phyloP scores from a whole-genome alignment of 2,797 vertebrate species.

The Falco rusticolus region DNA sequence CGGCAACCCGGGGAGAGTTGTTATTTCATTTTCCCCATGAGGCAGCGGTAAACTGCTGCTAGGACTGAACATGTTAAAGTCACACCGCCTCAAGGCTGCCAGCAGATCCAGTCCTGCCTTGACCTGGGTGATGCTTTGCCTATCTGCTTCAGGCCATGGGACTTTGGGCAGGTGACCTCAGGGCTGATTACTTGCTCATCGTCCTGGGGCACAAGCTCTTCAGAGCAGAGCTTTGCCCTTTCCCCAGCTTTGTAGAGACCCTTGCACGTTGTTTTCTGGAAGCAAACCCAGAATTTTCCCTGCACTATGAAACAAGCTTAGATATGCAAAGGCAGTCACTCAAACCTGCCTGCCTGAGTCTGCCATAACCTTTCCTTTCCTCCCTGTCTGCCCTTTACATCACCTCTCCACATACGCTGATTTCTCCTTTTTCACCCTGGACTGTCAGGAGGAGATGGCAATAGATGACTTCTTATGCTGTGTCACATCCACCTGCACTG shows the following conservation, averaged over 20 bases:
- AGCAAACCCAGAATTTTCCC: background rate
- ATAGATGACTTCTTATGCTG: background rate
- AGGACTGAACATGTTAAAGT: background rate
- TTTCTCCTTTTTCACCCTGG: background rate
- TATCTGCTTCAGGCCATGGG: background rate
- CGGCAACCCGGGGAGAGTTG: background rate
- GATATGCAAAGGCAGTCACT: background rate
- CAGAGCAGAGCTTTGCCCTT: background rate
- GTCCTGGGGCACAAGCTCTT: background rate
- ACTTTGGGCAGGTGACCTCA: background rate
- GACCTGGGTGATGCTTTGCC: background rate
- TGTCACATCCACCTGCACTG: background rate
- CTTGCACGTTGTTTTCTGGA: background rate
- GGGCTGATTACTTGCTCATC: accelerated
- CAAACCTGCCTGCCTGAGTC: background rate
- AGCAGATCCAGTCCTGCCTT: background rate
- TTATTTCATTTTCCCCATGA: background rate
- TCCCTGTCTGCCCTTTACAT: background rate
- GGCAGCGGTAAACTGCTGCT: background rate
- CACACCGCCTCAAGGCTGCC: accelerated
- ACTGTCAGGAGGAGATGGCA: background rate
- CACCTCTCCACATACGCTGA: background rate
- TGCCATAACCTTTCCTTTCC: background rate
- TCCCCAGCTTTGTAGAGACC: background rate
- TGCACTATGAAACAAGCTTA: background rate